phyloP scores from a whole-genome alignment of 1,140 invertebrate species.

The Cydia splendana region DNA sequence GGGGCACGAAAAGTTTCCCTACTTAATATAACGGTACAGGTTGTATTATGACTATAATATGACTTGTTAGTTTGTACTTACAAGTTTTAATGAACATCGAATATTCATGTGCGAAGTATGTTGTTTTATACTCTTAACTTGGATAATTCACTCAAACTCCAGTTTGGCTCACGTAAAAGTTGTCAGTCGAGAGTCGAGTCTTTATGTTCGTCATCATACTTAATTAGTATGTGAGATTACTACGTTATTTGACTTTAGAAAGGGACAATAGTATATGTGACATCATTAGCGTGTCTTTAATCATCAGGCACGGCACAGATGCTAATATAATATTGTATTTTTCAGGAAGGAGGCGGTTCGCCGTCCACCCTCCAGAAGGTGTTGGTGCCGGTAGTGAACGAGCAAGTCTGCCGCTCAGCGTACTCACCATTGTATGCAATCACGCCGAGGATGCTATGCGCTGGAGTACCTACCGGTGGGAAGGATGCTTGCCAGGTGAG shows the following conservation, averaged over 20 bases:
- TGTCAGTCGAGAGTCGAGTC: constrained; percentile 5
- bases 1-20: background rate
- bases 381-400: constrained; percentile 75
- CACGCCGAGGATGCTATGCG: constrained; percentile 80
- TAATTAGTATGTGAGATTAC: background rate
- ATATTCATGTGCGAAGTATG: constrained; percentile 4
- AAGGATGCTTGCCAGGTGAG: constrained; percentile 71
- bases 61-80: constrained; percentile 5
- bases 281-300: too few species aligned
- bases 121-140: background rate
- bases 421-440: constrained; percentile 74
- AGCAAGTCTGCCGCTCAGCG: constrained; percentile 65
- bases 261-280: too few species aligned
- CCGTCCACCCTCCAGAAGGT: constrained; percentile 65
- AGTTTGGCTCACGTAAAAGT: background rate
- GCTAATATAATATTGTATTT: background rate
- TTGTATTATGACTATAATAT: constrained; percentile 6
- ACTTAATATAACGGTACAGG: background rate
- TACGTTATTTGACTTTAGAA: background rate
- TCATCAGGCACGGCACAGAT: too few species aligned
- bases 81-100: constrained; percentile 16
- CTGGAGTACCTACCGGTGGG: constrained; percentile 68
- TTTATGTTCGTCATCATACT: background rate
- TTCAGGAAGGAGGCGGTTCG: constrained; percentile 59
- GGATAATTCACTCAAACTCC: constrained; percentile 1